A percentile compares a stretch with the other conserved stretches of the same genome.
These are phyloP conservation scores for Ephestia elutella DNA, from an alignment of 1,140 invertebrate genomes.

Conservation along the genomic window DNA sequence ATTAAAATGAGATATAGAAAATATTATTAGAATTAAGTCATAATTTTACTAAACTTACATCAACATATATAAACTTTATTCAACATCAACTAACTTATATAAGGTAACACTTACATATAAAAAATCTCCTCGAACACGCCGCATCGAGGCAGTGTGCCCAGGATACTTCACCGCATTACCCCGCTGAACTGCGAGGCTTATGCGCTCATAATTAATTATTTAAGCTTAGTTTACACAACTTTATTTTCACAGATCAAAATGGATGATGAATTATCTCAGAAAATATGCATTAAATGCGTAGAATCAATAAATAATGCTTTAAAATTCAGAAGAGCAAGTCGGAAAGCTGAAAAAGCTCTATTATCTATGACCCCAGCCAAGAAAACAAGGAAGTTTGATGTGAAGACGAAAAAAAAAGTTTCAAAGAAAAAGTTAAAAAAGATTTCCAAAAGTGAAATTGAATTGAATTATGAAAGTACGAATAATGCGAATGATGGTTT, in stretches of 20 bases:
- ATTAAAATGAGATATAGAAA: too few species aligned
- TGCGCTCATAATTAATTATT: too few species aligned
- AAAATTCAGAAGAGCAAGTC: conserved; percentile 22
- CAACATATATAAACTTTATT: too few species aligned
- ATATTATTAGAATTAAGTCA: too few species aligned
- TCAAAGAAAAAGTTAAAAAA: neutral
- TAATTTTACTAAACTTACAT: too few species aligned
- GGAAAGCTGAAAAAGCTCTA: conserved; percentile 20
- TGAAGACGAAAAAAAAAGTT: neutral
- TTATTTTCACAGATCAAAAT: conserved; percentile 40
- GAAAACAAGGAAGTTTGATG: neutral
- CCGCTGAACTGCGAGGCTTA: too few species aligned
- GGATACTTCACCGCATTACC: too few species aligned
- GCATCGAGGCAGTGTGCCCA: too few species aligned
- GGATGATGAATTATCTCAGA: conserved; percentile 47
- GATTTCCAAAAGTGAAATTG: neutral
- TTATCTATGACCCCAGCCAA: neutral
- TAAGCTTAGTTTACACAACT: too few species aligned
- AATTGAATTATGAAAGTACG: neutral
- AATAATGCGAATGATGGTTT: conserved; percentile 1
- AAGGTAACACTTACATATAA: too few species aligned
- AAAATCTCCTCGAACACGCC: too few species aligned
- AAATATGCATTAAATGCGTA: conserved; percentile 23
- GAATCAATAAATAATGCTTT: conserved; percentile 13
- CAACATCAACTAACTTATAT: too few species aligned